Conservation (phyloP, 1,140 invertebrate genomes). For the Plectrocnemia conspersa region DNA sequence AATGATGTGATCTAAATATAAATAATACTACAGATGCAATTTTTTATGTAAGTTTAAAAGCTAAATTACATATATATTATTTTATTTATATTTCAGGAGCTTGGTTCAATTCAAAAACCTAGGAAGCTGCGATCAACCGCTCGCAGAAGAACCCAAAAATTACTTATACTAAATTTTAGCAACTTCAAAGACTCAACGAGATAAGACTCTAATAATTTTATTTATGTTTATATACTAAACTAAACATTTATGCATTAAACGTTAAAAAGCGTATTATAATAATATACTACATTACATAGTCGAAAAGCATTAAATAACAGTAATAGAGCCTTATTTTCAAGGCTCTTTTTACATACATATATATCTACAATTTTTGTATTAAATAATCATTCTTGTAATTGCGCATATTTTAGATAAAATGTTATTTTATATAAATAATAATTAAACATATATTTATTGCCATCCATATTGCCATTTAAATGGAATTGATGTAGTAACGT, state of each 20-base stretch:
- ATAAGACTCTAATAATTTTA: not conserved
- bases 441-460: conserved; percentile 15
- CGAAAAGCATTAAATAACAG: not conserved
- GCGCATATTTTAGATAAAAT: too few species aligned
- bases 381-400: too few species aligned
- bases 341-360: conserved; percentile 1
- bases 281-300: not conserved
- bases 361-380: not conserved
- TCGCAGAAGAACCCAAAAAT: conserved; percentile 50
- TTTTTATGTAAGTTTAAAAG: too few species aligned
- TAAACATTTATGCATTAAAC: not conserved
- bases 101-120: conserved; percentile 45
- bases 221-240: not conserved
- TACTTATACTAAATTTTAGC: conserved; percentile 41
- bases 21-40: too few species aligned
- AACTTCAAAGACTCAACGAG: not conserved
- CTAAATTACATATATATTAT: too few species aligned
- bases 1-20: too few species aligned
- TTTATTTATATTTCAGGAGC: conserved; percentile 42
- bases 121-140: conserved; percentile 48
- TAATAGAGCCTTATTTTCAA: conserved; percentile 15
- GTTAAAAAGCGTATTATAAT: too few species aligned
- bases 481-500: conserved; percentile 9
- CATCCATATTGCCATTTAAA: conserved; percentile 20
- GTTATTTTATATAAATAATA: conserved; percentile 5